Evolutionary conservation across 2,113 vertebrate genomes (phyloP), one percentile per base, ranked within the genome.

Genomic region (Ranitomeya variabilis): DNA sequence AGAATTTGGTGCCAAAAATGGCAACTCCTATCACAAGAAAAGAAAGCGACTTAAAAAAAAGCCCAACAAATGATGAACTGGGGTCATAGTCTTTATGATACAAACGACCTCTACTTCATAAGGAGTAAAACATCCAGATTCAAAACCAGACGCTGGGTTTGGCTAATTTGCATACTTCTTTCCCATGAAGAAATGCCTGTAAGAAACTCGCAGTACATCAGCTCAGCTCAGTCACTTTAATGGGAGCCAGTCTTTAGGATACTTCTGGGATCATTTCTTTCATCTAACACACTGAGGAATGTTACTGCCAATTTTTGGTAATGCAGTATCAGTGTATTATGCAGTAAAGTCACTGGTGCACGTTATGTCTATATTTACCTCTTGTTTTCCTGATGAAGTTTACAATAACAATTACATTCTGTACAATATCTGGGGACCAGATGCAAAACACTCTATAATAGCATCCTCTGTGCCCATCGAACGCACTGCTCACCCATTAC

Each of bases 401-500:
- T 88, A 82, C 79, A 88, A 74, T 88, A 88, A 71, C 80, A 66
- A 77, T 88, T 82, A 88, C 37, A 77, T 76, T 88, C 45, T 78
- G 18, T 57, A 14, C 26, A 67, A 52, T 67, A 74, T 67, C 81
- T 45, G 55, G 80, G 59, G 87, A 78, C 26, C 14, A 76, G 67
- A 82, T 62, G 54, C 45, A 31, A 55, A 77, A 23, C 60, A 89
- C 71, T 31, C 73, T 78, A 51, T 73, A 52, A 76, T n/a, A 77
- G 71, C 57, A 84, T 84, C 87, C n/a, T 21, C 80, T 77, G 79
- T 83, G 59, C 76, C 87, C 87, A 83, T 31, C 77, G 31, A 77
- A 83, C 69, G 66, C 73, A 55, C 73, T 84, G 60, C 59, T 84
- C 66, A 73, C 59, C 76, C 80, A 89, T 84, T 89, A 84, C 55